These are phyloP conservation scores for Epinotia ramella DNA, from an alignment of 2,888 invertebrate species.

Conservation along the genomic window DNA sequence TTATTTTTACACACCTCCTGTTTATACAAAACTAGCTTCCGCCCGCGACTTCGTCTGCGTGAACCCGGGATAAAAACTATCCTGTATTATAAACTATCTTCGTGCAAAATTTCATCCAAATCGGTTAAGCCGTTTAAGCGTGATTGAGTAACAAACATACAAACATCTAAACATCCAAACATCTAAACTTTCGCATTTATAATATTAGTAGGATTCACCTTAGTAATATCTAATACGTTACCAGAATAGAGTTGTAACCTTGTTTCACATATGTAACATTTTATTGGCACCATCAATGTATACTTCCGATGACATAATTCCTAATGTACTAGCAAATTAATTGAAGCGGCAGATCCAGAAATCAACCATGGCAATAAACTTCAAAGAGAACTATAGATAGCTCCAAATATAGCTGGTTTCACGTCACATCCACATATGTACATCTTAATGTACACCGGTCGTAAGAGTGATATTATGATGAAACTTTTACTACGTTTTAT, in stretches of 20 bases:
- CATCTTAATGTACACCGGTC: neutral
- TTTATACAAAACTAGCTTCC: neutral
- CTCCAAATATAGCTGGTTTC: slow-evolving; percentile 8
- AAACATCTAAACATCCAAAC: too few relatives aligned
- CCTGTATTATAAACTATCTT: too few relatives aligned
- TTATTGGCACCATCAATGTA: slow-evolving; percentile 30
- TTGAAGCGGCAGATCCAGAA: slow-evolving; percentile 10
- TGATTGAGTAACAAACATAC: too few relatives aligned
- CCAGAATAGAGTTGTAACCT: slow-evolving; percentile 18
- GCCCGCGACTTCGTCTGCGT: too few relatives aligned
- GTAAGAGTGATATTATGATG: neutral
- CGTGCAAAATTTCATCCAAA: too few relatives aligned
- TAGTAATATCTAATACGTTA: neutral
- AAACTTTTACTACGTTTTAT: slow-evolving; percentile 21
- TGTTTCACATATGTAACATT: slow-evolving; percentile 17
- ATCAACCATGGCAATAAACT: slow-evolving; percentile 24
- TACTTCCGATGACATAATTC: slow-evolving; percentile 26
- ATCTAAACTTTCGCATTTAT: too few relatives aligned
- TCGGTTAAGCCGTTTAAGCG: too few relatives aligned
- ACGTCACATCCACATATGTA: slow-evolving; percentile 12
- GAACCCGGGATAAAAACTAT: too few relatives aligned
- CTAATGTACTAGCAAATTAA: slow-evolving; percentile 30
- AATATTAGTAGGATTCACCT: neutral
- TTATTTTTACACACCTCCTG: neutral
- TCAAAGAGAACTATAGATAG: slow-evolving; percentile 40